Evolutionary conservation across 2,113 vertebrate genomes (phyloP).

Genomic region (Echinops telfairi): DNA sequence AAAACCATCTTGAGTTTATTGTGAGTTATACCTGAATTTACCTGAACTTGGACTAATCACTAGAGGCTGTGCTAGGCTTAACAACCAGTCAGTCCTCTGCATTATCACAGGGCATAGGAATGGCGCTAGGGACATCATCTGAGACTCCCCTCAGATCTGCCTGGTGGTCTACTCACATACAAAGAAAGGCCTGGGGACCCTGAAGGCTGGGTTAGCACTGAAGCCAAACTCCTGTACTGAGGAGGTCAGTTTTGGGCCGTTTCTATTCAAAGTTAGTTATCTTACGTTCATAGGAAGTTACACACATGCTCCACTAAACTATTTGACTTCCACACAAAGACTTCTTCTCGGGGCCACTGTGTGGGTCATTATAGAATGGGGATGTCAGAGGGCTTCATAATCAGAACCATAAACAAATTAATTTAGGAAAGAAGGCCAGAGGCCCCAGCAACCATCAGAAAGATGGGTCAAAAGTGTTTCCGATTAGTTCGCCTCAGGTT

Average conservation of each 20-base stretch:
- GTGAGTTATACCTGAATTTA: slow-evolving; percentile 10
- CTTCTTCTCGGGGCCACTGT: slow-evolving; percentile 45
- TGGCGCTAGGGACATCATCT: not conserved
- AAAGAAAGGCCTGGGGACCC: not conserved
- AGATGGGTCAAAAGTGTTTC: slow-evolving; percentile 60
- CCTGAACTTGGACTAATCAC: not conserved
- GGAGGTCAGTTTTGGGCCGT: not conserved
- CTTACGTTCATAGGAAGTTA: not conserved
- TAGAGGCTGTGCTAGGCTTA: not conserved
- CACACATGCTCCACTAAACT: slow-evolving; percentile 36
- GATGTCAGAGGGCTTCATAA: slow-evolving; percentile 57
- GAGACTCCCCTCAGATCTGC: not conserved
- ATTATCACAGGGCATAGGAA: not conserved
- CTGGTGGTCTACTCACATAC: not conserved
- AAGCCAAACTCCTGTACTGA: not conserved
- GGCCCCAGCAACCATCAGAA: slow-evolving; percentile 39
- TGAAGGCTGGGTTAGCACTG: not conserved
- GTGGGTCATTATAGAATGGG: slow-evolving; percentile 38
- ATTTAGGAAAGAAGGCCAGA: slow-evolving; percentile 39
- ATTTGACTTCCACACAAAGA: slow-evolving; percentile 61
- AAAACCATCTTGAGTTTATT: too few relatives aligned
- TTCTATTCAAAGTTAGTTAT: slow-evolving; percentile 17
- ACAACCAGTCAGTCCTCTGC: not conserved
- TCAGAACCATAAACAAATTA: slow-evolving; percentile 66
- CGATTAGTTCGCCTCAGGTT: slow-evolving; percentile 21